A percentile compares a stretch with the other conserved stretches of the same genome.
Evolutionary conservation across 2,888 invertebrate genomes (phyloP).

Genomic region (Melanchra persicariae): DNA sequence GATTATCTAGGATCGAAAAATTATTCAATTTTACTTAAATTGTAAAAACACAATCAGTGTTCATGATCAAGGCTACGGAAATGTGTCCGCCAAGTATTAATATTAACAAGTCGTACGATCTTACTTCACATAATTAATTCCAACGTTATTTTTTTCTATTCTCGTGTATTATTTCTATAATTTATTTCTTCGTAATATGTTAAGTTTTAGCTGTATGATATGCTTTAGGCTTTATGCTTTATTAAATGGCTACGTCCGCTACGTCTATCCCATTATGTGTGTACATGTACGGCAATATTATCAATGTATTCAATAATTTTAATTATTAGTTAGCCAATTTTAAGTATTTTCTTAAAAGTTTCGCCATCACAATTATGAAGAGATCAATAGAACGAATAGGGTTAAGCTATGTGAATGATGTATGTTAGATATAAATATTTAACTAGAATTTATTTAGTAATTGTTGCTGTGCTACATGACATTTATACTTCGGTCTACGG

Average conservation of each 20-base stretch:
- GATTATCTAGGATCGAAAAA: slow-evolving; percentile 62
- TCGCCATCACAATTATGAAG: slow-evolving; percentile 88
- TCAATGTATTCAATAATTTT: slow-evolving; percentile 80
- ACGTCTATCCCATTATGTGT: slow-evolving; percentile 73
- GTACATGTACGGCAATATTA: slow-evolving; percentile 79
- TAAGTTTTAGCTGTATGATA: slow-evolving; percentile 84
- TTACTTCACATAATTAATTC: slow-evolving; percentile 72
- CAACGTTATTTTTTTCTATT: slow-evolving; percentile 73
- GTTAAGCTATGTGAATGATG: slow-evolving; percentile 81
- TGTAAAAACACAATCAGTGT: slow-evolving; percentile 63
- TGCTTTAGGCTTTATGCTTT: slow-evolving; percentile 86
- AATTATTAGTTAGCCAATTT: slow-evolving; percentile 88
- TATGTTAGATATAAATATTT: slow-evolving; percentile 83
- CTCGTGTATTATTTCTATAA: slow-evolving; percentile 80
- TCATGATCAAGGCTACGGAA: slow-evolving; percentile 64
- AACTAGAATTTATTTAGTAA: slow-evolving; percentile 84
- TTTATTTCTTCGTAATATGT: slow-evolving; percentile 82
- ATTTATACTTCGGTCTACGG: slow-evolving; percentile 74
- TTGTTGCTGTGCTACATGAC: slow-evolving; percentile 84
- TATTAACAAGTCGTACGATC: slow-evolving; percentile 67
- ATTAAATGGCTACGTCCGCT: slow-evolving; percentile 81
- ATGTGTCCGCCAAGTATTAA: slow-evolving; percentile 70
- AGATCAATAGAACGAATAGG: slow-evolving; percentile 82
- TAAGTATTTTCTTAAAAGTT: slow-evolving; percentile 78
- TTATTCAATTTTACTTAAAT: slow-evolving; percentile 61